Conservation (phyloP, 1,140 invertebrate genomes). For the Holotrichia oblita region DNA sequence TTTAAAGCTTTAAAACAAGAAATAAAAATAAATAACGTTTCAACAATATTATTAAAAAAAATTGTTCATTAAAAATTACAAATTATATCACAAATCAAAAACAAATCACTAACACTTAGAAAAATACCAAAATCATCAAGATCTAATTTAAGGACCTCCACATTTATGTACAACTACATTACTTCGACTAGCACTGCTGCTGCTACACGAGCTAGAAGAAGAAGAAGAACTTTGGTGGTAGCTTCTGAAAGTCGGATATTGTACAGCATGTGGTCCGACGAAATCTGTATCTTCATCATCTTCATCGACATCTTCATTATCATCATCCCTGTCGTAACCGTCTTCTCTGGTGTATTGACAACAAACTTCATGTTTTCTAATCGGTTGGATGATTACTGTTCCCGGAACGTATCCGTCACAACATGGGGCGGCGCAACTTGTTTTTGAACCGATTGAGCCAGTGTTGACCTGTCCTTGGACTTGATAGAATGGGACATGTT, state of each 20-base stretch:
- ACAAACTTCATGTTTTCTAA: constrained; percentile 36
- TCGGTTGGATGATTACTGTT: constrained; percentile 44
- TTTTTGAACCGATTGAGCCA: not conserved
- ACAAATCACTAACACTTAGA: not conserved
- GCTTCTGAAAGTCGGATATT: not conserved
- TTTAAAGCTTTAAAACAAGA: no score
- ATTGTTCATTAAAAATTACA: no score
- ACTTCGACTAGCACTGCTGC: not conserved
- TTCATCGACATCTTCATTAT: not conserved
- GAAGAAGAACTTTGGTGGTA: not conserved
- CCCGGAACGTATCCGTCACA: constrained; percentile 49
- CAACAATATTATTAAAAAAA: no score
- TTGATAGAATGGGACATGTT: not conserved
- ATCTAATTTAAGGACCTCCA: not conserved
- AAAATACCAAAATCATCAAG: not conserved
- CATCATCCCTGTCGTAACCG: not conserved
- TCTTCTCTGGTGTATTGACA: not conserved
- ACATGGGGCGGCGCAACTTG: not conserved
- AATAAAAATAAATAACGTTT: no score
- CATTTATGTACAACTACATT: not conserved
- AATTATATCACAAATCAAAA: no score
- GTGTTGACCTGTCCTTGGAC: constrained; percentile 20
- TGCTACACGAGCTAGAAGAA: not conserved
- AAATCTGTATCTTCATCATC: constrained; percentile 1
- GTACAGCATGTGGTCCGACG: not conserved